Conservation (phyloP, 2,113 vertebrate species). For the Corvus hawaiiensis region DNA sequence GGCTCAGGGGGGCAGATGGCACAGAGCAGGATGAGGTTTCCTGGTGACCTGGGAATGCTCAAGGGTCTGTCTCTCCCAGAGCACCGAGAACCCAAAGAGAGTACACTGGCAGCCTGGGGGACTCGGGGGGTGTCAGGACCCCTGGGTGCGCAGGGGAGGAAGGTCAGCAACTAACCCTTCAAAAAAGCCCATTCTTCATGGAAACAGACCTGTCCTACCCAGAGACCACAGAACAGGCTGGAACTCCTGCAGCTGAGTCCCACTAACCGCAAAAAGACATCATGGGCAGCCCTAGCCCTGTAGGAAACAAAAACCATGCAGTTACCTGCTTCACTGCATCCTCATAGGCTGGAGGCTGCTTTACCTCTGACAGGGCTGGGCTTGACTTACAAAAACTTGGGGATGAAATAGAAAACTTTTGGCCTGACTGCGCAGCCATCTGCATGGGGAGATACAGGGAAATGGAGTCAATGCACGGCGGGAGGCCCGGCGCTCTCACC, state of each 20-base stretch:
- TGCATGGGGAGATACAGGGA: constrained; percentile 76
- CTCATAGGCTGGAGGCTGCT: constrained; percentile 92
- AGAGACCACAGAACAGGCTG: accelerated
- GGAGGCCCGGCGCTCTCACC: background rate
- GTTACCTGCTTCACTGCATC: constrained; percentile 94
- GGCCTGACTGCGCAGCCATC: constrained; percentile 83
- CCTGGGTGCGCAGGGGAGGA: background rate
- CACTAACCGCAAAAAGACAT: background rate
- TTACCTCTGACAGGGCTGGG: constrained; percentile 81
- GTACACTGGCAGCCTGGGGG: background rate
- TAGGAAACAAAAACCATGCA: background rate
- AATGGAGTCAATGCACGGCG: background rate
- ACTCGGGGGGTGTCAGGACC: background rate
- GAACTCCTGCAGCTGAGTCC: background rate
- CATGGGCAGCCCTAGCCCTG: background rate
- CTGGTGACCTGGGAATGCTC: background rate
- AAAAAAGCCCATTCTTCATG: background rate
- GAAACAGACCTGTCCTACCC: background rate
- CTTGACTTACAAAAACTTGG: constrained; percentile 85
- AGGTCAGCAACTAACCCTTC: background rate
- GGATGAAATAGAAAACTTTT: constrained; percentile 83
- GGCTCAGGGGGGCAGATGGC: background rate
- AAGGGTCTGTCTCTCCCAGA: background rate
- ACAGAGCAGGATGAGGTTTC: background rate
- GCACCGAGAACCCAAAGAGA: background rate